Evolutionary conservation across 2,113 vertebrate genomes (phyloP), one percentile per base, ranked within the genome.

Genomic region (Numenius arquata): DNA sequence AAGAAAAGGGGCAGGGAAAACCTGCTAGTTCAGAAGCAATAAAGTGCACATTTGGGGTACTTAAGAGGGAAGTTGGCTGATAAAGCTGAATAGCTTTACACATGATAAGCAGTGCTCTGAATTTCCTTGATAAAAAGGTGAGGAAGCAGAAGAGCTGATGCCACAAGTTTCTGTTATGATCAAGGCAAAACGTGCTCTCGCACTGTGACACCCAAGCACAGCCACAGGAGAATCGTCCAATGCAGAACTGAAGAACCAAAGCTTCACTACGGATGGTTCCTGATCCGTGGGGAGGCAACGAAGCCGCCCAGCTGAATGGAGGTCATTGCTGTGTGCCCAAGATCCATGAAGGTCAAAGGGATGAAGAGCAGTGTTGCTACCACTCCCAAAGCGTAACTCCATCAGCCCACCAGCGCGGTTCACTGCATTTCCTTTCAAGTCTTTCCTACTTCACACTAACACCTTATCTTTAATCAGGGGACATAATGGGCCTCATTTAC

Each of bases 401-500:
- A 32, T 41, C 68, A 83, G 78, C 45, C 55, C 22, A 16, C 17
- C 1, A 53, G 38, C 53, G 26, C 4, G 1, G 45, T 4, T 50
- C 71, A 26, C 45, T 58, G 32, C 38, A 26, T 26, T 62, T 66
- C 45, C 66, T 53, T 90, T 53, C 52, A 70, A 67, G 30, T 15
- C 55, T 38, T 59, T 45, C 50, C 32, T 55, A 41, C 80, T 63
- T 93, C 73, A 93, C 16, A 47, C 71, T 17, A 84, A 61, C 15
- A 50, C 32, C 32, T 92, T 40, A 63, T 43, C 90, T 84, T 63
- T 88, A 94, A 90, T 61, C 71, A 79, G 81, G 83, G 66, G 43
- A 72, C 55, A 85, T 61, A 93, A 66, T 48, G 15, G 77, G 74
- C 56, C 77, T 72, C 89, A 90, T 90, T 59, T 93, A 75, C 83